These are phyloP conservation scores for Brachyptera putata DNA, from an alignment of 2,888 invertebrate genomes.

Conservation along the genomic window DNA sequence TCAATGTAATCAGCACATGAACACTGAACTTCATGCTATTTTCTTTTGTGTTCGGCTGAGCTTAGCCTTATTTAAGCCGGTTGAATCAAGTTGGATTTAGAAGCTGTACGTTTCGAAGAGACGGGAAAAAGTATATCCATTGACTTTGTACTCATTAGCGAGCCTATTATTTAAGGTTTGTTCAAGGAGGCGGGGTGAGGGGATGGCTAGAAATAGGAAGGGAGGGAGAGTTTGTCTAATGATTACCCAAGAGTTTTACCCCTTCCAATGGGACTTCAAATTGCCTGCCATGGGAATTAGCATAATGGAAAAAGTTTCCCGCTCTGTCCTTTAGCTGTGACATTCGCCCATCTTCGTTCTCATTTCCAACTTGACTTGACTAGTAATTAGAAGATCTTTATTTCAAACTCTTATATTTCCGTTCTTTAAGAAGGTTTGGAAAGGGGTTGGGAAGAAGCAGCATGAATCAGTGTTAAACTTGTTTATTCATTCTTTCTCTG, in stretches of 20 bases:
- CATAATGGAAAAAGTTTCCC: constrained; percentile 34
- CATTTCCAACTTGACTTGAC: constrained; percentile 28
- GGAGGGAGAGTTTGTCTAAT: constrained; percentile 24
- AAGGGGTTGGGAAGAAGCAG: not conserved
- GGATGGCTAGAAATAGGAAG: not conserved
- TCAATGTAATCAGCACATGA: too few relatives aligned
- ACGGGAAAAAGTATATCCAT: constrained; percentile 18
- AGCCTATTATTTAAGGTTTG: constrained; percentile 21
- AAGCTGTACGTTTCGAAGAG: too few relatives aligned
- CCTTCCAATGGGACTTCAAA: constrained; percentile 14
- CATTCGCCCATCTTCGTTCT: constrained; percentile 24
- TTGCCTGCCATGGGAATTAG: constrained; percentile 28
- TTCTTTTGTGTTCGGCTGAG: too few relatives aligned
- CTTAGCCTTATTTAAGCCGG: too few relatives aligned
- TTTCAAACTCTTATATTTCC: constrained; percentile 24
- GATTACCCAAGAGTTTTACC: constrained; percentile 29
- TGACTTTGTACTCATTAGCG: constrained; percentile 21
- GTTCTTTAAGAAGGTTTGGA: constrained; percentile 13
- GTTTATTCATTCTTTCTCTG: constrained; percentile 2
- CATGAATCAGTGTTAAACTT: constrained; percentile 10
- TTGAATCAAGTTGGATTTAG: too few relatives aligned
- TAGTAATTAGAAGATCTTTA: constrained; percentile 33
- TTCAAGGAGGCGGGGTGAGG: not conserved
- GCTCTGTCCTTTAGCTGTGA: constrained; percentile 28
- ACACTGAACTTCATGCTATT: too few relatives aligned